These are phyloP conservation scores for Choloepus hoffmanni DNA, from an alignment of 2,113 vertebrate genomes.

Conservation along the genomic window DNA sequence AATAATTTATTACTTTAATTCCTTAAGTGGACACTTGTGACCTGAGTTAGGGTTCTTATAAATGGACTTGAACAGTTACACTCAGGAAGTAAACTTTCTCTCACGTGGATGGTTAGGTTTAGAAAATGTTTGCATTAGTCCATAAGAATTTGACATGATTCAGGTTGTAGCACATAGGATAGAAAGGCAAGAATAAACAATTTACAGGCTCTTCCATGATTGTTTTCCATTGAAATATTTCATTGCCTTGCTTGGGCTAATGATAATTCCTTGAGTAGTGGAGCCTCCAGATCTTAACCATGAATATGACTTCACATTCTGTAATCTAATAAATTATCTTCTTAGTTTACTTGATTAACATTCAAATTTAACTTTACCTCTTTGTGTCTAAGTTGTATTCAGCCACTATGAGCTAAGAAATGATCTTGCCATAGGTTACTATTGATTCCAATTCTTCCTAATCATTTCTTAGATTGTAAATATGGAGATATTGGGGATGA, in stretches of 20 bases:
- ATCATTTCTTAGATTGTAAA: conserved; percentile 28
- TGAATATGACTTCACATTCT: conserved; percentile 8
- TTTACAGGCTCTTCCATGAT: neutral
- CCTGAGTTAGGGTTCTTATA: conserved; percentile 26
- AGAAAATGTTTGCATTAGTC: conserved; percentile 47
- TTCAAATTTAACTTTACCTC: conserved; percentile 32
- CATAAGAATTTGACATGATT: conserved; percentile 4
- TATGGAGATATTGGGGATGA: neutral
- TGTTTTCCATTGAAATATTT: neutral
- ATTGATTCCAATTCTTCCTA: neutral
- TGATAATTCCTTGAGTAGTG: neutral
- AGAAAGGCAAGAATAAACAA: conserved; percentile 30
- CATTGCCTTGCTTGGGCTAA: neutral
- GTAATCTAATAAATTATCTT: neutral
- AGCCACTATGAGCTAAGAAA: neutral
- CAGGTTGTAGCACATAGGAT: neutral
- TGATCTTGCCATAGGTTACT: conserved; percentile 1
- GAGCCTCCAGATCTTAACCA: neutral
- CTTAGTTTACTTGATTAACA: conserved; percentile 20
- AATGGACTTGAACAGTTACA: conserved; percentile 43
- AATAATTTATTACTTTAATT: conserved; percentile 58
- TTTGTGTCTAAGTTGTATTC: neutral
- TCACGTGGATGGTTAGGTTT: conserved; percentile 38
- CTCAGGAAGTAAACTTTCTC: conserved; percentile 41
- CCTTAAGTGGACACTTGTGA: conserved; percentile 55